phyloP scores from a whole-genome alignment of 2,888 invertebrate species.

The Meandrusa payeni region DNA sequence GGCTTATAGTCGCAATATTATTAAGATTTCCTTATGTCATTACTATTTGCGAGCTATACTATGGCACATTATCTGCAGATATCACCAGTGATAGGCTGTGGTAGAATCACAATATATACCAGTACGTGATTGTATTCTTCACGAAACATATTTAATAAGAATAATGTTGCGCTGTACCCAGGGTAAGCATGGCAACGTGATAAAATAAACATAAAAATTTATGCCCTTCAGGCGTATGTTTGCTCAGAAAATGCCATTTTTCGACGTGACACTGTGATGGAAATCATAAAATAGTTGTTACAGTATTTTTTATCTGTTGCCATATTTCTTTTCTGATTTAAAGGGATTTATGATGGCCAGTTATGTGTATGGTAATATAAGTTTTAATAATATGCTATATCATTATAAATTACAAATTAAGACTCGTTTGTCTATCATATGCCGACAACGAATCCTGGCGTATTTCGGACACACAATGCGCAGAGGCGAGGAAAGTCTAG shows the following conservation, averaged over 20 bases:
- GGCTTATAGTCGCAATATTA: not conserved
- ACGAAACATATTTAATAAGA: constrained; percentile 9
- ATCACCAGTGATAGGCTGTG: constrained; percentile 42
- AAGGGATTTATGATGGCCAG: not conserved
- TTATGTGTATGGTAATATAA: no score
- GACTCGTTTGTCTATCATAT: no score
- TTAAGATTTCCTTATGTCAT: not conserved
- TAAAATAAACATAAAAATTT: constrained; percentile 25
- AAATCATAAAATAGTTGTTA: constrained; percentile 16
- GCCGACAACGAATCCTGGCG: no score
- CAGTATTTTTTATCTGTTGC: constrained; percentile 5
- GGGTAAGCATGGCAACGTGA: constrained; percentile 14
- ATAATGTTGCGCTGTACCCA: constrained; percentile 10
- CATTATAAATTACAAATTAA: no score
- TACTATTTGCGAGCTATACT: not conserved
- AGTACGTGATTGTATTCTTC: no score
- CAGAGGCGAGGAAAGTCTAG: no score
- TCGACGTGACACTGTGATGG: constrained; percentile 19
- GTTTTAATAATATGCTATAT: no score
- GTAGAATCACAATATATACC: constrained; percentile 69
- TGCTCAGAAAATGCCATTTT: constrained; percentile 17
- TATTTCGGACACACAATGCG: no score
- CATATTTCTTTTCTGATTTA: not conserved
- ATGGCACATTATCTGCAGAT: constrained; percentile 2
- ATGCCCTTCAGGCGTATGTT: constrained; percentile 15